Evolutionary conservation across 2,797 vertebrate species (phyloP).

Genomic region (Catostomus latipinnis): DNA sequence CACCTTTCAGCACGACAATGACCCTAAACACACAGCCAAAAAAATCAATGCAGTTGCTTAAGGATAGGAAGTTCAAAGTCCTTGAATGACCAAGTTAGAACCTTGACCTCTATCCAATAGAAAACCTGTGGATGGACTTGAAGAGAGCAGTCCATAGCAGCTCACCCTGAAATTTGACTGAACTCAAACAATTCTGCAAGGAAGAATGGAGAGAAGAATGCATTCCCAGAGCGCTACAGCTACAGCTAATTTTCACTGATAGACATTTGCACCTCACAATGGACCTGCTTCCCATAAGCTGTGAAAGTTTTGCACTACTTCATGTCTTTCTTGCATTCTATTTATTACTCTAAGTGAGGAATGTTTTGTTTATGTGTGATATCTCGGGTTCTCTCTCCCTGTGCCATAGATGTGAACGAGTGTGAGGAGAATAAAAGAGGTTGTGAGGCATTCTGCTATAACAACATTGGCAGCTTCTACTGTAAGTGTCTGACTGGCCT

Average conservation of each 20-base stretch:
- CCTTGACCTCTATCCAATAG: too few relatives aligned
- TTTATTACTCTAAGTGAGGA: slow-evolving; percentile 1
- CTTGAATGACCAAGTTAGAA: too few relatives aligned
- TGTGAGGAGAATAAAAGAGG: slow-evolving; percentile 58
- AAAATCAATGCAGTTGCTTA: too few relatives aligned
- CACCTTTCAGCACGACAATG: too few relatives aligned
- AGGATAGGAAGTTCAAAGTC: too few relatives aligned
- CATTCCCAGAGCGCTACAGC: slow-evolving; percentile 16
- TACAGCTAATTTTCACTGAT: slow-evolving; percentile 25
- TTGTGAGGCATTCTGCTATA: slow-evolving; percentile 63
- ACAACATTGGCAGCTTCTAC: slow-evolving; percentile 72
- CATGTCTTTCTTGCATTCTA: neutral
- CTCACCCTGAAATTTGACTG: too few relatives aligned
- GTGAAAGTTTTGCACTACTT: neutral
- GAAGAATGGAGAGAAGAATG: too few relatives aligned
- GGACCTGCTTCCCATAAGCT: neutral
- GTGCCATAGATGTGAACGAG: slow-evolving; percentile 39
- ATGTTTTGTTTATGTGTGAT: neutral
- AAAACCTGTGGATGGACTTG: too few relatives aligned
- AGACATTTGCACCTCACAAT: slow-evolving; percentile 20
- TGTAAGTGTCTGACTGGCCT: slow-evolving; percentile 58
- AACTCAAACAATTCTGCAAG: too few relatives aligned
- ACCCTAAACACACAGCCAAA: too few relatives aligned
- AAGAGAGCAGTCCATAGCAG: too few relatives aligned
- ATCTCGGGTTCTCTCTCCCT: slow-evolving; percentile 5